Evolutionary conservation across 2,113 vertebrate genomes (phyloP), one percentile per base, ranked within the genome.

Genomic region (Phaethon lepturus): DNA sequence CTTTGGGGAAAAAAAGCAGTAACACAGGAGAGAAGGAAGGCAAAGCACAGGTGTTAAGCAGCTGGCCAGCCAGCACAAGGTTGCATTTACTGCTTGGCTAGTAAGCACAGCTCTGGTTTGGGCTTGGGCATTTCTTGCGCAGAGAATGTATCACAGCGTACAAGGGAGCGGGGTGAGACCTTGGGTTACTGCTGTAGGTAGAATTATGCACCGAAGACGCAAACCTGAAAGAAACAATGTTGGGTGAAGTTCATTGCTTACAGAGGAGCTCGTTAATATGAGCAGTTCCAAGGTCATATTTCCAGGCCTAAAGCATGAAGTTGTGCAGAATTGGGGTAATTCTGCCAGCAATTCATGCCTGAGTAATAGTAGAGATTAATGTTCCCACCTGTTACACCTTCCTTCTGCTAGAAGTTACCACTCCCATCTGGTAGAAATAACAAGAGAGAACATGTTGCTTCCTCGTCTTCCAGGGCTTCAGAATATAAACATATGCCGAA

Each of bases 131-230:
- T 38, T 26, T n/a, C 59, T 77, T 58, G 59, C 19, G 9, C 7
- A 58, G 35, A 60, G 25, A 33, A 9, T 16, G 8, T 66, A 33
- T 55, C 38, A 11, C 6, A 44, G 52, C 24, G 4, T 17, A 38
- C 13, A 31, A 35, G 10, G 33, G 29, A 31, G 17, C 0, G 0
- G 31, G 19, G 19, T 1, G 3, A 68, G 50, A 66, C 17, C 24
- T 47, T 13, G 10, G 29, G 53, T 73, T 79, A 40, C 31, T 64
- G 45, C 28, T 83, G 7, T 40, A 31, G 11, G 29, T 58, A 60
- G 59, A 42, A 28, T 22, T 42, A 5, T 0, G 9, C 35, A 31
- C 20, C 10, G 1, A 40, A 88, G 58, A 38, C n/a, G 44, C 28
- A 77, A 81, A 45, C 11, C 5, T 7, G 56, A 50, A 56, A 38